phyloP scores from a whole-genome alignment of 2,113 vertebrate genomes.

The Hemiscyllium ocellatum region DNA sequence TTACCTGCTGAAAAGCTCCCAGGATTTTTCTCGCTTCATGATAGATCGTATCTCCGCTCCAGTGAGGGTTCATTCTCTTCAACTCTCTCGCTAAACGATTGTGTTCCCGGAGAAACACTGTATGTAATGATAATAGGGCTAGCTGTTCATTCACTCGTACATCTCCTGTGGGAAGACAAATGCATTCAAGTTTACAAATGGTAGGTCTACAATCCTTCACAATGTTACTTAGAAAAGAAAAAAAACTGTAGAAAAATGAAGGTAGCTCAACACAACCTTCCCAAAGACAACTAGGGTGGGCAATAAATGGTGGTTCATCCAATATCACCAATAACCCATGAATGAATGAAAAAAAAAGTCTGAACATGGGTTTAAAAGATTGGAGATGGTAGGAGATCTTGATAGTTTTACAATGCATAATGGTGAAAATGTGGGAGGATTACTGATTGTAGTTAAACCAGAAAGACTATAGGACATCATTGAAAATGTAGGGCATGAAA shows the following conservation, averaged over 20 bases:
- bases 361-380: background rate
- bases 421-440: background rate
- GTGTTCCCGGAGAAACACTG: constrained; percentile 63
- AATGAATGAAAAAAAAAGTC: background rate
- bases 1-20: constrained; percentile 62
- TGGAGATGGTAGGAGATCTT: background rate
- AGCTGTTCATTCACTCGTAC: constrained; percentile 58
- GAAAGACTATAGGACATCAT: too few relatives aligned
- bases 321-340: too few relatives aligned
- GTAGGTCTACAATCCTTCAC: background rate
- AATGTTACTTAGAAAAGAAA: background rate
- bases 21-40: constrained; percentile 65
- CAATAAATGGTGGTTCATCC: background rate
- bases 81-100: constrained; percentile 61
- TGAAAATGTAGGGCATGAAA: too few relatives aligned
- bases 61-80: constrained; percentile 52
- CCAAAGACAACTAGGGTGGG: background rate
- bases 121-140: constrained; percentile 58
- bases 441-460: too few relatives aligned
- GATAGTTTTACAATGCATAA: background rate
- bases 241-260: background rate
- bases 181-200: background rate
- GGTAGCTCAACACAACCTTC: too few relatives aligned
- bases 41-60: constrained; percentile 60
- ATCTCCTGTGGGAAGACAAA: constrained; percentile 51